Base-by-base conservation (phyloP, 1,140 invertebrate genomes). In the Drosophila parabipectinata region DNA sequence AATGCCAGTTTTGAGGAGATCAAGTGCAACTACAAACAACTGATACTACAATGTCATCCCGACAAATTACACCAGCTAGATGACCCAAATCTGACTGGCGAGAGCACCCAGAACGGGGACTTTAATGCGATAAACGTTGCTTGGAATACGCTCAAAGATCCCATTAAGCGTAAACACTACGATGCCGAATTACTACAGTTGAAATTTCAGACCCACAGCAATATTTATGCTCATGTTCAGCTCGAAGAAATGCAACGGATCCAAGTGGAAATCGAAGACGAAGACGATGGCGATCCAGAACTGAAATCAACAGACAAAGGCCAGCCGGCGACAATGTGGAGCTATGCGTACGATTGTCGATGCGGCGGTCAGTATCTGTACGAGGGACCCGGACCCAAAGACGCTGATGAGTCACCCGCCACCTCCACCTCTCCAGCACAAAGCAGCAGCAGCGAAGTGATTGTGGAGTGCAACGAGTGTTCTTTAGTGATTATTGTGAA, bases 31-130 rank as follows among this genome's bases (percentile, higher is more conserved):
- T 91, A 91, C 75, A 91, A 91, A 44, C 83, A 90, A 78, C 82
- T 91, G 78, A 90, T 91, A 83, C 68, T 91, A 85, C 87, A 89
- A 85, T 91, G 83, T 89, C 90, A 91, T 91, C 90, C 90, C 50
- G 90, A 91, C 84, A 91, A 91, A 91, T 74, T 91, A 67, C 79
- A 69, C 62, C 87, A 90, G 56, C 61, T 58, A 8, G 28, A 62
- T 67, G 76, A 90, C 77, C 77, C 75, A 68, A 82, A 88, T 90
- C 45, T 34, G 50, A 50, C 51, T 59, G 50, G 45, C 44, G 54
- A 45, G 34, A 12, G 34, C 34, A 21, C 28, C 48, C 26, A 59
- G 32, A 69, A 73, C 68, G 57, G 58, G 53, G 59, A 82, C 61
- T 91, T 91, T 61, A 81, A 88, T 58, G 83, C 77, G 45, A 91